Conservation (phyloP, 2,888 invertebrate genomes). For the Mythimna lalbum region DNA sequence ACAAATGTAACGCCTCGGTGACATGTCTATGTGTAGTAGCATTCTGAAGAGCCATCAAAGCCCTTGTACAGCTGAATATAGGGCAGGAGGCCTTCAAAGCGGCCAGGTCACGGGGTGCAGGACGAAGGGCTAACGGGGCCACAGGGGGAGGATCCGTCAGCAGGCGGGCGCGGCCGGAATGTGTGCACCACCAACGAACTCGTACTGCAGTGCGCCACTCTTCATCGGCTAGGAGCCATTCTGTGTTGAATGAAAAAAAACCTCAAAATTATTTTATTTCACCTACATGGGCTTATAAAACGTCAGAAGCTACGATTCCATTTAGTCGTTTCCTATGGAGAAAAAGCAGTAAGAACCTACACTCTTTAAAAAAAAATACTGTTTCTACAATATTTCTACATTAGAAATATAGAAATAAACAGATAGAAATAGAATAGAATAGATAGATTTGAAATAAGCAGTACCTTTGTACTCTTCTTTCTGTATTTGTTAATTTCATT, state of each 20-base stretch:
- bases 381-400: too few species aligned
- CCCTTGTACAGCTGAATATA: slow-evolving; percentile 86
- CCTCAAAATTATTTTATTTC: too few species aligned
- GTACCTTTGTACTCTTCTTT: too few species aligned
- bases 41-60: slow-evolving; percentile 91
- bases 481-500: too few species aligned
- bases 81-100: slow-evolving; percentile 89
- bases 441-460: too few species aligned
- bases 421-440: too few species aligned
- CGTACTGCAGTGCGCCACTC: slow-evolving; percentile 80
- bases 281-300: too few species aligned
- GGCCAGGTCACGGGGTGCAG: slow-evolving; percentile 82
- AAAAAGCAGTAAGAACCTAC: too few species aligned
- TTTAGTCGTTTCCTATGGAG: too few species aligned
- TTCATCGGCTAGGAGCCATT: slow-evolving; percentile 82
- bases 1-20: slow-evolving; percentile 87
- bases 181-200: slow-evolving; percentile 83
- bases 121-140: slow-evolving; percentile 74
- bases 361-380: too few species aligned
- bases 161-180: slow-evolving; percentile 68
- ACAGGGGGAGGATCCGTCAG: slow-evolving; percentile 70
- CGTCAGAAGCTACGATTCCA: too few species aligned
- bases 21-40: slow-evolving; percentile 92
- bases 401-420: too few species aligned
- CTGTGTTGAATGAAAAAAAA: slow-evolving; percentile 62